Base-by-base conservation (phyloP, 2,888 invertebrate species). In the Reticulitermes lucifugus region DNA sequence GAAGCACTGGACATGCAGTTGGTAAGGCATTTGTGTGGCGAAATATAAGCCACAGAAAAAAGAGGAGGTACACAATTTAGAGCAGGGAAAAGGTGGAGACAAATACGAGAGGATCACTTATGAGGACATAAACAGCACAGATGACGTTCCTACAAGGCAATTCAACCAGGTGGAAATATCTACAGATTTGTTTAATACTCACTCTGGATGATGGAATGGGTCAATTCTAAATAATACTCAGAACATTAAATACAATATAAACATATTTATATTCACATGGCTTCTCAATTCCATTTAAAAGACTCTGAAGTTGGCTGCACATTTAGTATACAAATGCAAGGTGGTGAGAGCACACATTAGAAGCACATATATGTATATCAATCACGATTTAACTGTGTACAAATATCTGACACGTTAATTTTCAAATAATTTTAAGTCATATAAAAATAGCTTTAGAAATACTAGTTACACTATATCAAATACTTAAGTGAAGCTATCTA, bases 231-330 rank as follows among this genome's bases (percentile, higher is more conserved):
- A 80, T 79, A 83, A 84, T 43, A 84, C 65, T 65, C 81, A 81
- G 25, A 82, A 79, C 77, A 85, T 82, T 84, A 86, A 86, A 85
- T 86, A 86, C 87, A 87, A 86, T 87, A 87, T 87, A 87, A 87
- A 87, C 87, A 87, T 86, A 82, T 87, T 87, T 86, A 85, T 87
- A 86, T 86, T 86, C 87, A 87, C 87, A 86, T 86, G 86, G 86
- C 85, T 86, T 84, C 85, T 86, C 86, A 87, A 86, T 87, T 86
- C 87, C 86, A 86, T 86, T 86, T 83, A 86, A 86, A 86, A 86
- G 85, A 35, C 12, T 84, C 86, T 87, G 83, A 87, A 86, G 85
- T 86, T 86, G 85, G 86, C 84, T 86, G 86, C 86, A 87, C 87
- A 87, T 87, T 87, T 86, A 87, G 87, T 86, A 87, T 87, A 87